Base-by-base conservation (phyloP, 2,888 invertebrate genomes). In the Lomographa bimaculata region DNA sequence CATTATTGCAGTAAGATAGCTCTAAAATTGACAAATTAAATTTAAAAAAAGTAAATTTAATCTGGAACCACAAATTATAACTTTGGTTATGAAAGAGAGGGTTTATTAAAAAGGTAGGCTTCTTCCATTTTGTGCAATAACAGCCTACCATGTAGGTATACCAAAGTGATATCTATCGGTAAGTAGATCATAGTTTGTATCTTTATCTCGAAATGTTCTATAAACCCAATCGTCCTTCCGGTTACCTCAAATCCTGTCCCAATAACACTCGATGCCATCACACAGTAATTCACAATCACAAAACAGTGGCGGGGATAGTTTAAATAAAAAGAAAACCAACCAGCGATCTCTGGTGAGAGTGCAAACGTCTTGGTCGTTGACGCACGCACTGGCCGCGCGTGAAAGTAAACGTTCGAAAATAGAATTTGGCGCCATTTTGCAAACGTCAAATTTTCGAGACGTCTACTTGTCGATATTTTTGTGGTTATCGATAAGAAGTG, bases 271-370 rank as follows among this genome's bases (percentile, higher is more conserved):
- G 66, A 70, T 60, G 60, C 42, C 30, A 53, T 76, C 73, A 78
- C 80, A 75, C 63, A 75, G 79, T 81, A 78, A 68, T 77, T 62
- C 69, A 74, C 75, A 70, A 76, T 68, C 70, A 54, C 54, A 40
- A 60, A 58, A 24, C 17, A 17, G 65, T 69, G 34, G 84, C 66
- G 82, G 86, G 86, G 84, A 80, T 77, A 63, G 60, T 75, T 79
- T 76, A 74, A 80, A 84, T 85, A 87, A 80, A 83, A 86, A 82
- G 81, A 79, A 82, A 84, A 74, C 73, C 54, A 57, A 46, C 46
- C 57, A 44, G 53, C 64, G 59, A 52, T 64, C 61, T 57, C 65
- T 60, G 80, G 86, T 80, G 84, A 87, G 86, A 87, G 87, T 85
- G 77, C 82, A 71, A 66, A 60, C 67, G 71, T 57, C 66, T 60